These are phyloP conservation scores for Cyclophora albipunctata DNA, from an alignment of 2,888 invertebrate species.

Conservation along the genomic window DNA sequence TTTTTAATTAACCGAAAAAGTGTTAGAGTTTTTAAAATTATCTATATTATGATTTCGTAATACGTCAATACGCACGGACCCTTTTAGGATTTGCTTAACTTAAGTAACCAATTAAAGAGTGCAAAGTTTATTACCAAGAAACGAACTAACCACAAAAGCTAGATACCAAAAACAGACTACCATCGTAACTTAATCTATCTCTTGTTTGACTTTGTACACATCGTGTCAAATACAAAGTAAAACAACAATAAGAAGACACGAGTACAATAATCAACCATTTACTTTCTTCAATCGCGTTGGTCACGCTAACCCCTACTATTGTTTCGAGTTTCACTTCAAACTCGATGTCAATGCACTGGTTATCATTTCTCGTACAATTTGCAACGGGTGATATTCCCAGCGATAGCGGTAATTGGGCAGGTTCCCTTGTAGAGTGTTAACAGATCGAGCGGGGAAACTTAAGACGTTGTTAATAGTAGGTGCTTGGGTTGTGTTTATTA, in stretches of 20 bases:
- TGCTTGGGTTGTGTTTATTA: no score
- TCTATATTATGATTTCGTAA: no score
- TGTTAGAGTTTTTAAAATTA: no score
- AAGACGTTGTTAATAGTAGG: not conserved
- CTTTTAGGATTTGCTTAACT: no score
- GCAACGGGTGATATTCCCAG: conserved; percentile 62
- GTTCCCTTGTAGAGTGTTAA: conserved; percentile 9
- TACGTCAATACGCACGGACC: no score
- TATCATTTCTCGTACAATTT: conserved; percentile 53
- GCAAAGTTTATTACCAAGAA: no score
- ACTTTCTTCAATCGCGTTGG: conserved; percentile 2
- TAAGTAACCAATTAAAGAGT: no score
- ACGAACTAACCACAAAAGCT: no score
- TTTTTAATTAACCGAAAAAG: no score
- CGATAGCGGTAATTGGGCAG: conserved; percentile 64
- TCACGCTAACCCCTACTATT: conserved; percentile 23
- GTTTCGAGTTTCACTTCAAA: conserved; percentile 40
- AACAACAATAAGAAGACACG: not conserved
- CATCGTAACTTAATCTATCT: no score
- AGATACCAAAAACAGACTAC: no score
- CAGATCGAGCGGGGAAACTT: conserved; percentile 4
- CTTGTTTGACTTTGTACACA: no score
- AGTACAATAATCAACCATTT: conserved; percentile 23
- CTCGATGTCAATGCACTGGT: conserved; percentile 46
- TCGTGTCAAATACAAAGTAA: not conserved